phyloP scores from a whole-genome alignment of 2,113 vertebrate genomes.

The Lota lota region DNA sequence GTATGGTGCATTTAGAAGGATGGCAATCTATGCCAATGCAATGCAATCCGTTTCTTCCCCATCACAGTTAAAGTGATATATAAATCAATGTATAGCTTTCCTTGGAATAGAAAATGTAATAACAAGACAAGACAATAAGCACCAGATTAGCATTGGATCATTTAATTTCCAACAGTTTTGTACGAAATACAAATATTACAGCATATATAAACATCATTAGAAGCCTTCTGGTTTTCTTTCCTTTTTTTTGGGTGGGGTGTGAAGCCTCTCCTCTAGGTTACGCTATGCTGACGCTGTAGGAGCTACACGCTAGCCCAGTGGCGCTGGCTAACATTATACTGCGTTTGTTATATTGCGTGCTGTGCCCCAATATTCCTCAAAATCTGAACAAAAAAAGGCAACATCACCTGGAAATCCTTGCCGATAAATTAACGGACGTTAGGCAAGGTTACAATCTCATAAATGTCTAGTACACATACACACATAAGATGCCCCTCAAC shows the following conservation, averaged over 20 bases:
- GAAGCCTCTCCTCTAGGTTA: slow-evolving; percentile 44
- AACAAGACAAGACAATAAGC: background rate
- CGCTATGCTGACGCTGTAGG: slow-evolving; percentile 22
- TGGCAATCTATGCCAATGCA: too few species aligned
- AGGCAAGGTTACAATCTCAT: slow-evolving; percentile 37
- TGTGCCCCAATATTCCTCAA: slow-evolving; percentile 13
- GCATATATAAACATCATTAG: slow-evolving; percentile 54
- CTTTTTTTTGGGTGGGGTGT: too few species aligned
- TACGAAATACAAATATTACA: slow-evolving; percentile 57
- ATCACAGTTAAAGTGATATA: too few species aligned
- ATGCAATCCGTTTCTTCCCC: too few species aligned
- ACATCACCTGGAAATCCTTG: slow-evolving; percentile 22
- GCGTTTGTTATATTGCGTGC: background rate
- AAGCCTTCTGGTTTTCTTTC: slow-evolving; percentile 20
- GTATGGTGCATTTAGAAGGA: too few species aligned
- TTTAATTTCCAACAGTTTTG: slow-evolving; percentile 54
- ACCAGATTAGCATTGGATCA: slow-evolving; percentile 25
- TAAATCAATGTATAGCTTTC: too few species aligned
- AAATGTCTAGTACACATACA: slow-evolving; percentile 21
- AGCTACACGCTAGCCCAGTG: background rate
- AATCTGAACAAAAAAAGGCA: slow-evolving; percentile 6
- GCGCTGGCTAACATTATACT: too few species aligned
- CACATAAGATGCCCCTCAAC: slow-evolving; percentile 7
- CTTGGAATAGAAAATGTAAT: too few species aligned
- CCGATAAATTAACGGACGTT: slow-evolving; percentile 36